Conservation (phyloP, 37 sponge, comb jelly and placozoan genomes). For the Geodia barretti region DNA sequence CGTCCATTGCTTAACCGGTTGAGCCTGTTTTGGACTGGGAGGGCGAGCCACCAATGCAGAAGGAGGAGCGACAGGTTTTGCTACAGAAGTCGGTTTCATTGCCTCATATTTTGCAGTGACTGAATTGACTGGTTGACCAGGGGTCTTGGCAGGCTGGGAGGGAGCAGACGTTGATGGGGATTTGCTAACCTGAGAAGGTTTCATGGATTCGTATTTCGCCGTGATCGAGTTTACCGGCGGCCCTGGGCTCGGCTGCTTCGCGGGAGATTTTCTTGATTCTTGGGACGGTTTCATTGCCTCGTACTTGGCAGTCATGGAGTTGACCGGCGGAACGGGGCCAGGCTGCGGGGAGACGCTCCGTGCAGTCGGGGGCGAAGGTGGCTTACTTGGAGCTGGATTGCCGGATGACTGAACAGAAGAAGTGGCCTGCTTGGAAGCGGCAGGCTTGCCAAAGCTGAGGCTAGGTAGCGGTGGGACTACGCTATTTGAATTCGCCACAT, state of each 20-base stretch:
- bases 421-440: not conserved
- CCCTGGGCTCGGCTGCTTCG: no score
- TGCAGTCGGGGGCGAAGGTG: not conserved
- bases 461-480: not conserved
- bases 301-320: not conserved
- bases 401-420: not conserved
- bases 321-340: not conserved
- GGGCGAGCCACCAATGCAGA: not conserved
- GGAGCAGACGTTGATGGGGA: not conserved
- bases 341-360: not conserved
- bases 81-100: not conserved
- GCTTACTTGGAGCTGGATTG: not conserved
- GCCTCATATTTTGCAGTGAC: not conserved
- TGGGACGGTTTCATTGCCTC: not conserved
- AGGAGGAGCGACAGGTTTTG: slow-evolving; percentile 1
- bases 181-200: no score
- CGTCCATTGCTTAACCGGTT: slow-evolving; percentile 2
- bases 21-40: slow-evolving; percentile 10
- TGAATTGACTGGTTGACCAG: not conserved
- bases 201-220: no score
- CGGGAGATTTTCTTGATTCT: not conserved
- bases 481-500: not conserved
- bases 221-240: no score
- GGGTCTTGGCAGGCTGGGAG: not conserved
- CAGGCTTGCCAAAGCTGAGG: not conserved